Evolutionary conservation across 2,113 vertebrate species (phyloP).

Genomic region (Otis tarda): DNA sequence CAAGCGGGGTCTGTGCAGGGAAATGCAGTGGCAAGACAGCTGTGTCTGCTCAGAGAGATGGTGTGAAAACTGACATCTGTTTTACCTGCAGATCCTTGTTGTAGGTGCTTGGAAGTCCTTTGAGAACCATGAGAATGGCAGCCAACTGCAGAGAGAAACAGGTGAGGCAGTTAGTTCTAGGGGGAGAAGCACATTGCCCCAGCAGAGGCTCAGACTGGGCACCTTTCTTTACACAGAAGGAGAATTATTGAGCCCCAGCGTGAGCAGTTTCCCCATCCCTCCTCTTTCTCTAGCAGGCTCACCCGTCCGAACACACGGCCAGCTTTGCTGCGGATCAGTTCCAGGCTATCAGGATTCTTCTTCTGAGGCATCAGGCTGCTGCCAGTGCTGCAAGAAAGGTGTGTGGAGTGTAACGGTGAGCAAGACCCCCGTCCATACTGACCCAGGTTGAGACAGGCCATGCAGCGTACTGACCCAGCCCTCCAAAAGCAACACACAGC

Average conservation of each 20-base stretch:
- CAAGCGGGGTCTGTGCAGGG: background rate
- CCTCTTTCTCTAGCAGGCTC: background rate
- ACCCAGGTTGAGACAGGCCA: too few relatives aligned
- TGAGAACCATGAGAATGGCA: conserved; percentile 92
- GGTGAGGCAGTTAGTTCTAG: background rate
- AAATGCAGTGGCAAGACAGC: fast-evolving
- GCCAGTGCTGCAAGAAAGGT: conserved; percentile 75
- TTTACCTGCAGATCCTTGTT: conserved; percentile 97
- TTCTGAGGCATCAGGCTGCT: conserved; percentile 98
- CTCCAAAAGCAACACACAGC: fast-evolving
- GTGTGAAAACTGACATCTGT: background rate
- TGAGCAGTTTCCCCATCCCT: background rate
- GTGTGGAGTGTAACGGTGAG: conserved; percentile 45
- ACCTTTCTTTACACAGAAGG: background rate
- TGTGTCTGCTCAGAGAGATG: background rate
- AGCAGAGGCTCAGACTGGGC: background rate
- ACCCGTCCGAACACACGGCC: conserved; percentile 92
- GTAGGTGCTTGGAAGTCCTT: conserved; percentile 96
- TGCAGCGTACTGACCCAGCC: fast-evolving
- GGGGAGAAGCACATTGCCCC: background rate
- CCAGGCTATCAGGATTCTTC: conserved; percentile 96
- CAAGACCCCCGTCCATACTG: background rate
- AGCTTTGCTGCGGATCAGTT: conserved; percentile 95
- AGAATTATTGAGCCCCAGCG: fast-evolving
- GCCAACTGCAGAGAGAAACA: conserved; percentile 76